Conservation (phyloP, 2,888 invertebrate species). For the Agonopterix subpropinquella region DNA sequence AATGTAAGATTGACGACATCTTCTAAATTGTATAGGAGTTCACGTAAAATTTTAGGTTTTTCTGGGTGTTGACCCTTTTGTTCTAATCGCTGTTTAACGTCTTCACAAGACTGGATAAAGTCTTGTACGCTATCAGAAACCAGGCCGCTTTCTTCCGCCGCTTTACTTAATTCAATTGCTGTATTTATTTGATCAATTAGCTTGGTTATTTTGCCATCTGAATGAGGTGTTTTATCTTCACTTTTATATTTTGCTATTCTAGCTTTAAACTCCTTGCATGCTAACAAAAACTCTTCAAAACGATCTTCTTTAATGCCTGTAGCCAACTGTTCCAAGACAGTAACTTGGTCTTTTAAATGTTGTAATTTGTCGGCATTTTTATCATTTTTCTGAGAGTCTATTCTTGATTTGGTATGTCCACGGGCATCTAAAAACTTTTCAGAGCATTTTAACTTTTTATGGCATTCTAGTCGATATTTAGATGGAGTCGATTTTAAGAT, state of each 20-base stretch:
- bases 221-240: not conserved
- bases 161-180: not conserved
- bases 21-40: too few relatives aligned
- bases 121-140: not conserved
- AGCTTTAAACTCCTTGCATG: not conserved
- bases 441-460: not conserved
- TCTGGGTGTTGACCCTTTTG: too few relatives aligned
- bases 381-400: not conserved
- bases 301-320: not conserved
- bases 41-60: too few relatives aligned
- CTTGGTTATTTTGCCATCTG: not conserved
- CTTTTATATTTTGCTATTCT: not conserved
- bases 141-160: not conserved
- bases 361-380: too few relatives aligned
- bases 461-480: not conserved
- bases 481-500: not conserved
- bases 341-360: too few relatives aligned
- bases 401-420: not conserved
- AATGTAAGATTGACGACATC: not conserved
- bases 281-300: not conserved
- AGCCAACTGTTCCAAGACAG: too few relatives aligned
- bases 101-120: not conserved
- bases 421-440: not conserved
- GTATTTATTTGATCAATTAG: not conserved
- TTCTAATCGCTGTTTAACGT: not conserved